Evolutionary conservation across 2,113 vertebrate species (phyloP), one percentile per base, ranked within the genome.

Genomic region (Misgurnus anguillicaudatus): DNA sequence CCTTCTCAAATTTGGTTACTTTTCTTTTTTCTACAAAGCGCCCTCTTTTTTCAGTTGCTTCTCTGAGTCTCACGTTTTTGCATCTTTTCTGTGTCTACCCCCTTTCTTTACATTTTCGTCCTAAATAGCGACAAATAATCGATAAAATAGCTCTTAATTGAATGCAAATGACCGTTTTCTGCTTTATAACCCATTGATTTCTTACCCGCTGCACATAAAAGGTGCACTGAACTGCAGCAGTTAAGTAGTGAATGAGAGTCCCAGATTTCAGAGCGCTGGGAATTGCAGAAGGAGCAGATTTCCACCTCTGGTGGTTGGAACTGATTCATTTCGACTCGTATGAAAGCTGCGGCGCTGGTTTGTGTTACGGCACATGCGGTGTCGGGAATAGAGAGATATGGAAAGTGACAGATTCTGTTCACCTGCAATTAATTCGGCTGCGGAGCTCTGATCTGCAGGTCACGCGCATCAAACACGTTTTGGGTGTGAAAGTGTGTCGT

Each of bases 151-250:
- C 72, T 51, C 60, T 71, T 71, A 80, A 80, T 67, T 71, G 39
- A 83, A 79, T 83, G 70, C 69, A 57, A 55, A 57, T 41, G 38
- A 55, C 60, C 9, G 38, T 72, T 71, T 58, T 41, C 13, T 62
- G 75, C 62, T 82, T 82, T 69, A 79, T 75, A 69, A 75, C 36
- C 31, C 72, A 80, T 76, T 80, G 82, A 83, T 83, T 80, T 80
- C 72, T 71, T 80, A 60, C 47, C 65, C 41, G 47, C 65, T 66
- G 60, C 81, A 60, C 21, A 79, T 58, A 66, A 76, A 75, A 60
- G 69, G 6, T 9, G 10, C 57, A 48, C 62, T 79, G 42, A 41
- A 61, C 48, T 75, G 38, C 62, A 19, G 69, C 61, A 31, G 38
- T 80, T 70, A 73, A 66, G 48, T 9, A 65, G 77, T 51, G 72